phyloP scores from a whole-genome alignment of 2,888 invertebrate species.

The Campaea margaritaria region DNA sequence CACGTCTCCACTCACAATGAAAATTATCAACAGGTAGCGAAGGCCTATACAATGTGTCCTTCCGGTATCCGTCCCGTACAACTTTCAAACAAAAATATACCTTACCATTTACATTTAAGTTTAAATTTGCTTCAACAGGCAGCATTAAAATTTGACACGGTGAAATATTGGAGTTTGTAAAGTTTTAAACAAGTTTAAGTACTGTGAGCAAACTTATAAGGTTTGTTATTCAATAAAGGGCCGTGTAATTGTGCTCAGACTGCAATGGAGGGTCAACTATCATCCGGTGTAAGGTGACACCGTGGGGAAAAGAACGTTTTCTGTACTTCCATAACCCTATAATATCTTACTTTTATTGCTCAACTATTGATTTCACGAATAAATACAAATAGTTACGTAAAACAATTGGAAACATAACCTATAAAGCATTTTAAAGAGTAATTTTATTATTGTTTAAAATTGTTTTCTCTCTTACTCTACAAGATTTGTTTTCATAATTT shows the following conservation, averaged over 20 bases:
- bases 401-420: neutral
- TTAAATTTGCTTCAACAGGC: conserved; percentile 30
- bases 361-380: neutral
- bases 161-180: conserved; percentile 26
- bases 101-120: conserved; percentile 40
- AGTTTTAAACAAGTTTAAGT: conserved; percentile 44
- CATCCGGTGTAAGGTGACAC: conserved; percentile 80
- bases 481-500: too few species aligned
- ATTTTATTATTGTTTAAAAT: too few species aligned
- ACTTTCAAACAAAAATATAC: conserved; percentile 42
- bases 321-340: conserved; percentile 44
- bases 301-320: conserved; percentile 76
- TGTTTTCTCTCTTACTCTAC: too few species aligned
- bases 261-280: conserved; percentile 68
- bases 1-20: conserved; percentile 69
- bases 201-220: conserved; percentile 37
- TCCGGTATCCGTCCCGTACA: conserved; percentile 70
- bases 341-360: conserved; percentile 18
- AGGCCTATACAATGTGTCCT: conserved; percentile 75
- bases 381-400: neutral
- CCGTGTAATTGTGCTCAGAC: conserved; percentile 51
- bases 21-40: conserved; percentile 83
- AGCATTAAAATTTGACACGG: conserved; percentile 43
- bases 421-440: too few species aligned
- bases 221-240: conserved; percentile 40